Percentiles rank a stretch among this genome's conserved stretches.
Conservation (phyloP, 53 echinoderm and acorn worm species). For the Holothuria leucospilota region DNA sequence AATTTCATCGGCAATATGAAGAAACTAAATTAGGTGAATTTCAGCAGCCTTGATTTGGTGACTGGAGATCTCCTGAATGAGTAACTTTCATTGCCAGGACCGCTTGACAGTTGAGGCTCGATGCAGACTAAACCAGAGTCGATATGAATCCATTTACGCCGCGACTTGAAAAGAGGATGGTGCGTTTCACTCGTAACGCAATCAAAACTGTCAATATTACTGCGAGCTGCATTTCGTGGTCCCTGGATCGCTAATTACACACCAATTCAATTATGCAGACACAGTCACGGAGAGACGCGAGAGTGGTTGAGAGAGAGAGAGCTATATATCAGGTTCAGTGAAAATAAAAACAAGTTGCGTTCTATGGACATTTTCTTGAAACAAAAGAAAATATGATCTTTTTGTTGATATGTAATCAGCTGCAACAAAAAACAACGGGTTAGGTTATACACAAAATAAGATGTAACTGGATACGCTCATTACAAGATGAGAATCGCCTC, state of each 20-base stretch:
- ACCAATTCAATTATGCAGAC: conserved; percentile 42
- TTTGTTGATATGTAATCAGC: no score
- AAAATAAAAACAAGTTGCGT: conserved; percentile 4
- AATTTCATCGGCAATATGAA: conserved; percentile 42
- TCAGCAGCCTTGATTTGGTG: conserved; percentile 28
- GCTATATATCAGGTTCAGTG: conserved; percentile 20
- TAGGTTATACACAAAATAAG: no score
- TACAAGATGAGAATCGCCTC: no score
- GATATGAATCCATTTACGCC: no score
- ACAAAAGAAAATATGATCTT: no score
- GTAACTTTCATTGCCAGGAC: no score
- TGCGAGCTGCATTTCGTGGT: not conserved
- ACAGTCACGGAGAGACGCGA: conserved; percentile 31
- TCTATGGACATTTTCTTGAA: no score
- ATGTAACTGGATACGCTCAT: no score
- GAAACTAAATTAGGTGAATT: conserved; percentile 32
- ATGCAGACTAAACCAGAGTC: no score
- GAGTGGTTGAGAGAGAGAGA: conserved; percentile 8
- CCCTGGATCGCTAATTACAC: conserved; percentile 42
- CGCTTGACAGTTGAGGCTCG: no score
- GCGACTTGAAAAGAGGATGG: no score
- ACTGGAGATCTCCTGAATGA: conserved; percentile 8
- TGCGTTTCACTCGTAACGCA: not conserved
- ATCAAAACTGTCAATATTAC: conserved; percentile 35
- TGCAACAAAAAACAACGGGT: no score